Evolutionary conservation across 2,888 invertebrate species (phyloP), one percentile per base, ranked within the genome.

Genomic region (Thelaira solivaga): DNA sequence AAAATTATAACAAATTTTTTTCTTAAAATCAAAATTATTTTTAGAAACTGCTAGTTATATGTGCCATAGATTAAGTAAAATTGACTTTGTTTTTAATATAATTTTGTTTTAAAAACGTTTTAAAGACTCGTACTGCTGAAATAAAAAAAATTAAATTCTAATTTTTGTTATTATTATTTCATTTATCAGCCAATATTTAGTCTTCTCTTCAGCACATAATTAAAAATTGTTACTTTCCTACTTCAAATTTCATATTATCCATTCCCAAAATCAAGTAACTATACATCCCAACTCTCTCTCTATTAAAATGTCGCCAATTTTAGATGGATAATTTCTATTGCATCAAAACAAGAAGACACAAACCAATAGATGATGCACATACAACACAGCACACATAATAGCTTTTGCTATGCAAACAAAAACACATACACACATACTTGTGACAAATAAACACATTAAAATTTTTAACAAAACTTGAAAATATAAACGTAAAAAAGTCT

Each of bases 181-280:
- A n/a, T n/a, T n/a, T n/a, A n/a, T n/a, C n/a, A n/a, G n/a, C n/a
- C n/a, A n/a, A n/a, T n/a, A n/a, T n/a, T n/a, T n/a, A n/a, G n/a
- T n/a, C n/a, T n/a, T n/a, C n/a, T n/a, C n/a, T n/a, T n/a, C n/a
- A n/a, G n/a, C n/a, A n/a, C n/a, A n/a, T 13, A 43, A 62, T 43
- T 43, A 43, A 10, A 62, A 36, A 3, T 47, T 29, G 10, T 29
- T 11, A n/a, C 61, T 39, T 51, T 6, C n/a, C 18, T 6, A n/a
- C 1, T 45, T 16, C 1, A 57, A 10, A 7, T 18, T 49, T n/a
- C n/a, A 39, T 6, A 26, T 26, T 5, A 26, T 4, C n/a, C n/a
- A n/a, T n/a, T n/a, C n/a, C n/a, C n/a, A n/a, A 51, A 53, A 72
- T 45, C 39, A 55, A 73, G 47, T 10, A 68, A 57, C 59, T 49